Percentiles rank a stretch among this genome's conserved stretches.
phyloP scores from a whole-genome alignment of 2,888 invertebrate species.

The Drosophila gaucha region DNA sequence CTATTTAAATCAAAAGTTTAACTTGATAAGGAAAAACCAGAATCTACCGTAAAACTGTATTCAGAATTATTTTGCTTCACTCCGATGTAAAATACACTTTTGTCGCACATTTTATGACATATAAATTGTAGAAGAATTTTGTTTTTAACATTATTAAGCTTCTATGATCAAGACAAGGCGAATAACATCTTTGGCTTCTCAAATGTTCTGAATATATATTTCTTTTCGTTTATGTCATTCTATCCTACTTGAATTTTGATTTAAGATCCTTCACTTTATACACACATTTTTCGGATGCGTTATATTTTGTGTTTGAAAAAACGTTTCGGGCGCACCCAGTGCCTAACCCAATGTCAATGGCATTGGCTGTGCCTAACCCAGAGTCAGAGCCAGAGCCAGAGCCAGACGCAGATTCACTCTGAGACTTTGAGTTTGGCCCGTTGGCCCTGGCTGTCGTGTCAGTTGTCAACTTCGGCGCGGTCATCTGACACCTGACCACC shows the following conservation, averaged over 20 bases:
- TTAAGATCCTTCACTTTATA: neutral
- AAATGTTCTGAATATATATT: neutral
- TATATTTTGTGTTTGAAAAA: constrained; percentile 12
- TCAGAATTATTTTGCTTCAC: no score
- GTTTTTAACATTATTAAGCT: no score
- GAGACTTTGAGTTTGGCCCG: constrained; percentile 1
- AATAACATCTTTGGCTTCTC: no score
- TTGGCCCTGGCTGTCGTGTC: constrained; percentile 61
- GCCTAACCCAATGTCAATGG: constrained; percentile 39
- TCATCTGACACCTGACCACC: constrained; percentile 67
- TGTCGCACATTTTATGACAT: no score
- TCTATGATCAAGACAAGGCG: no score
- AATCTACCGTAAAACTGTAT: no score
- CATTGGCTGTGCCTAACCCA: constrained; percentile 30
- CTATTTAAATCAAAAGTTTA: no score
- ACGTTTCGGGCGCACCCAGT: constrained; percentile 24
- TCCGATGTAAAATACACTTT: no score
- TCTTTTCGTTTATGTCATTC: neutral
- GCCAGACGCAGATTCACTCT: neutral
- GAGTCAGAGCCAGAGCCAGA: constrained; percentile 4
- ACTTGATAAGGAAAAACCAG: no score
- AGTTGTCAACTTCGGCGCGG: constrained; percentile 73
- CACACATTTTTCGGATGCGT: neutral
- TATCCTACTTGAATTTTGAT: neutral
- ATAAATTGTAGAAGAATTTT: no score